Evolutionary conservation across 2,797 vertebrate genomes (phyloP).

Genomic region (Leptodactylus fallax): DNA sequence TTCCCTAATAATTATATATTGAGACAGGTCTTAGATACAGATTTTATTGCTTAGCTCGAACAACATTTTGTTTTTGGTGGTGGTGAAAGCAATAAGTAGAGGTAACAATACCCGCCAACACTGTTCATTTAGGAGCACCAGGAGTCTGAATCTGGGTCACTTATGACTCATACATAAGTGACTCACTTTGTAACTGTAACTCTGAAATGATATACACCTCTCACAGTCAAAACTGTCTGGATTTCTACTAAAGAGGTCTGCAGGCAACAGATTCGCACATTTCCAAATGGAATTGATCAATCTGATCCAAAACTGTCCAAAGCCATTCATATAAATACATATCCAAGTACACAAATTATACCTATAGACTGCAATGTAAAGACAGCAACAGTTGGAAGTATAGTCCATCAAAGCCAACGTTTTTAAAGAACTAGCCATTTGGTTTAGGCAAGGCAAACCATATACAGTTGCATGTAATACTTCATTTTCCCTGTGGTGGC

Average conservation of each 20-base stretch:
- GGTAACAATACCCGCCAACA: background rate
- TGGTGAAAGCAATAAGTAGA: background rate
- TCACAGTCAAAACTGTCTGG: background rate
- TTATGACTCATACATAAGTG: background rate
- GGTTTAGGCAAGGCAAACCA: no score
- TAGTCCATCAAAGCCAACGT: no score
- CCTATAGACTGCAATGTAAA: no score
- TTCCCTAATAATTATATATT: no score
- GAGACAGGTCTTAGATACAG: background rate
- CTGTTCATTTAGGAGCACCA: slow-evolving; percentile 7
- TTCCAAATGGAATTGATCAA: background rate
- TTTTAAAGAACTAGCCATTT: no score
- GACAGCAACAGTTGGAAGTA: no score
- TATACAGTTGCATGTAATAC: no score
- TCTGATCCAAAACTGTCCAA: background rate
- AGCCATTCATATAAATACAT: no score
- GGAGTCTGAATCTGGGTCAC: slow-evolving; percentile 14
- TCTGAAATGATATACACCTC: background rate
- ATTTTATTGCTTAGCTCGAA: background rate
- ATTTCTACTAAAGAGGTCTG: background rate
- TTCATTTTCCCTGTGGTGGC: no score
- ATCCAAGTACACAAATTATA: no score
- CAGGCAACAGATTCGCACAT: background rate
- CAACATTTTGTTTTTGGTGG: background rate
- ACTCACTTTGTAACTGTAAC: background rate